Percentiles rank a stretch among this genome's conserved stretches.
Evolutionary conservation across 2,888 invertebrate species (phyloP).

Genomic region (Tinea pellionella): DNA sequence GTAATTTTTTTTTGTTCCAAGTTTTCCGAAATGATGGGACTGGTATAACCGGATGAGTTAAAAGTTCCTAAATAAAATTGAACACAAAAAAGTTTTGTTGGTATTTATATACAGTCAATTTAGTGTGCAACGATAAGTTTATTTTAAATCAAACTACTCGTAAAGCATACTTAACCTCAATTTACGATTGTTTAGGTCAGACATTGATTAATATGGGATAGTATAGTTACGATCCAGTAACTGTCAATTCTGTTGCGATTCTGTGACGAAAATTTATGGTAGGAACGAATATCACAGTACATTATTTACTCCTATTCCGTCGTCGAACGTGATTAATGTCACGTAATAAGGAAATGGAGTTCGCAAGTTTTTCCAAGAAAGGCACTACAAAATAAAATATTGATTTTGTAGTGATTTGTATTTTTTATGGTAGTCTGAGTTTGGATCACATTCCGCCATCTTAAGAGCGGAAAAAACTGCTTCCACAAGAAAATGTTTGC

Average conservation of each 20-base stretch:
- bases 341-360: slow-evolving; percentile 7
- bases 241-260: slow-evolving; percentile 37
- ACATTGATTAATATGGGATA: slow-evolving; percentile 20
- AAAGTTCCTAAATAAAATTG: no score
- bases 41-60: no score
- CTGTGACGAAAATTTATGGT: slow-evolving; percentile 44
- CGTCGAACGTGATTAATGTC: slow-evolving; percentile 9
- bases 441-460: no score
- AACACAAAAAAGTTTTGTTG: no score
- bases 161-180: background rate
- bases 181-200: slow-evolving; percentile 13
- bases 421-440: no score
- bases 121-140: no score
- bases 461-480: no score
- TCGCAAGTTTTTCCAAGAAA: background rate
- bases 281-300: slow-evolving; percentile 31
- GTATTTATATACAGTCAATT: no score
- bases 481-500: no score
- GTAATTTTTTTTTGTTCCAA: no score
- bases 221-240: slow-evolving; percentile 35
- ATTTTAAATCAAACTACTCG: background rate
- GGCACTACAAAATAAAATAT: background rate
- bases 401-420: background rate
- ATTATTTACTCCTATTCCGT: slow-evolving; percentile 37
- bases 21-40: no score